A percentile compares a stretch with the other conserved stretches of the same genome.
These are phyloP conservation scores for Alligator mississippiensis DNA, from an alignment of 2,113 vertebrate species.

Conservation along the genomic window DNA sequence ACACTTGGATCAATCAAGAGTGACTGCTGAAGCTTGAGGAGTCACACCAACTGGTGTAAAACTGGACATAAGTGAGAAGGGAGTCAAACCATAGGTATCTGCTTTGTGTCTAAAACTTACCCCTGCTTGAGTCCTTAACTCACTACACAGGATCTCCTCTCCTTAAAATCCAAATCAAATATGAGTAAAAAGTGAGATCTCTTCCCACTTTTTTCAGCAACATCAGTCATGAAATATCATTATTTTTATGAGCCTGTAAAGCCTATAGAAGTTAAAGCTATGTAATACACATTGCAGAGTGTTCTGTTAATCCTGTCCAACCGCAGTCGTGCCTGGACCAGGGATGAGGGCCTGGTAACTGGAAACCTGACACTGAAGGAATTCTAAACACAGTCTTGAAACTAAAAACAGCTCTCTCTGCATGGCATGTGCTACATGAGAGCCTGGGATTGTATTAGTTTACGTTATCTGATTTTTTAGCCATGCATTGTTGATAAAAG, in stretches of 20 bases:
- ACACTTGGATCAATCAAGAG: neutral
- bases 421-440: slow-evolving; percentile 55
- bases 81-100: neutral
- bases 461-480: slow-evolving; percentile 74
- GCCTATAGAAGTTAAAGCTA: slow-evolving; percentile 72
- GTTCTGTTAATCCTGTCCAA: slow-evolving; percentile 72
- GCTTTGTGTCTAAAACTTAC: neutral
- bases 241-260: slow-evolving; percentile 75
- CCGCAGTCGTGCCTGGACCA: slow-evolving; percentile 66
- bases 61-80: neutral
- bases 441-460: slow-evolving; percentile 53
- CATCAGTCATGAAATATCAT: slow-evolving; percentile 63
- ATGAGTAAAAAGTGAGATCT: slow-evolving; percentile 19
- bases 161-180: slow-evolving; percentile 26
- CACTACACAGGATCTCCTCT: neutral
- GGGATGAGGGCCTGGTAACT: slow-evolving; percentile 69
- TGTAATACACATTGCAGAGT: slow-evolving; percentile 67
- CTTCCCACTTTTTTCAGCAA: slow-evolving; percentile 2
- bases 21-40: neutral
- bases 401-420: slow-evolving; percentile 75
- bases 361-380: slow-evolving; percentile 77
- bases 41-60: neutral
- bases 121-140: neutral
- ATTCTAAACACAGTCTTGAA: slow-evolving; percentile 79
- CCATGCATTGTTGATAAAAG: slow-evolving; percentile 74